Base-by-base conservation (phyloP, 2,113 vertebrate genomes). In the Asarcornis scutulata region DNA sequence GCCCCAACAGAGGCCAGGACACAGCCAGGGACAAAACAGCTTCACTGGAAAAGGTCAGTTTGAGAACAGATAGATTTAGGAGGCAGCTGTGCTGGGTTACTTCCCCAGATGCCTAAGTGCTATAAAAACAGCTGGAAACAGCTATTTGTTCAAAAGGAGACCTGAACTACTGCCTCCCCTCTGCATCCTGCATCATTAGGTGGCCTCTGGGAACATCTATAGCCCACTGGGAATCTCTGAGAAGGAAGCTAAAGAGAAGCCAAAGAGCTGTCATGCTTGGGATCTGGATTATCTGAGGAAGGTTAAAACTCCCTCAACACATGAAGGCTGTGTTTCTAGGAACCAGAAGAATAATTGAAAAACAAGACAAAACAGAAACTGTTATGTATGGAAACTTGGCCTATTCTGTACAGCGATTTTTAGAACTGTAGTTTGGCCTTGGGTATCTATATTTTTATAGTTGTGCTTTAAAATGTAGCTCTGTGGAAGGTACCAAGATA, bases 391-490 rank as follows among this genome's bases (percentile, higher is more conserved):
- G 9, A 62, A 13, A 46, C 73, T 34, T 56, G 34, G 2, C 9
- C 9, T 13, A 17, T 52, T 56, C 40, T 63, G 13, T n/a, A 17
- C 16, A 63, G 46, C 44, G 34, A 20, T 34, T 52, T 79, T 63
- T 40, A 38, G 26, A 80, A 55, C 26, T 38, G 1, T 8, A 52
- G 48, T 76, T 83, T 55, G 9, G 34, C 27, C 4, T 40, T 63
- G 55, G 8, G 1, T 32, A 20, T 11, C 42, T 11, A 11, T 0
- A 3, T 7, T 60, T 80, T 64, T 18, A 21, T 8, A 6, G 6
- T 7, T 86, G 68, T 69, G 38, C 29, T 79, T 85, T 79, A 34
- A 73, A 66, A 62, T 32, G 1, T 4, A 80, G 4, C 6, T 40
- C 7, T 25, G 1, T 36, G 83, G 11, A 80, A 50, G 9, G 8